Conservation (phyloP, 2,797 vertebrate genomes). For the Erithacus rubecula region DNA sequence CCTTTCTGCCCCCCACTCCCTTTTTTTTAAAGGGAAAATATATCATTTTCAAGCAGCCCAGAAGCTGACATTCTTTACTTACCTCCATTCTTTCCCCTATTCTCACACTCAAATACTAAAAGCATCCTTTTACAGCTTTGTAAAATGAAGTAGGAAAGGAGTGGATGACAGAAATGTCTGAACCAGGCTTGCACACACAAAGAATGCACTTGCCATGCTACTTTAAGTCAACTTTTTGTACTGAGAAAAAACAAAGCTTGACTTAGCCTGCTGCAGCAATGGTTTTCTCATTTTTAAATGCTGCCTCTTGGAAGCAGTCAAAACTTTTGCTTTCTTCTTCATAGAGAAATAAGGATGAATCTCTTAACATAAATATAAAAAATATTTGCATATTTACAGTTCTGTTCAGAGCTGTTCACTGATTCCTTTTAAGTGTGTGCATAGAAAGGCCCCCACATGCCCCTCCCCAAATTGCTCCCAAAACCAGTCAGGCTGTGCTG, state of each 20-base stretch:
- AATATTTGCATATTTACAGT: not conserved
- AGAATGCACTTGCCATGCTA: not conserved
- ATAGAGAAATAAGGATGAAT: not conserved
- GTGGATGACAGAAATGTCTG: not conserved
- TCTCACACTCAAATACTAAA: not conserved
- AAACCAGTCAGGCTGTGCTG: not conserved
- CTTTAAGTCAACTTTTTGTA: not conserved
- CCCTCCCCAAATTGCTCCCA: accelerated
- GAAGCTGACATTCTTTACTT: not conserved
- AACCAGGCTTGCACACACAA: not conserved
- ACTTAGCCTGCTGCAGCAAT: not conserved
- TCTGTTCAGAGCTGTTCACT: not conserved
- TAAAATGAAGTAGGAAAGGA: not conserved
- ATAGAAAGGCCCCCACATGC: accelerated
- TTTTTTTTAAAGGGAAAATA: not conserved
- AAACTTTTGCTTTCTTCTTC: not conserved
- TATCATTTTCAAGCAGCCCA: not conserved
- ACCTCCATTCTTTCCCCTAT: not conserved
- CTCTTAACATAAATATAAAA: not conserved
- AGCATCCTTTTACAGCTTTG: not conserved
- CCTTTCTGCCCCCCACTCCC: accelerated
- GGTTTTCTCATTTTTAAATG: not conserved
- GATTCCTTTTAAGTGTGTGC: not conserved
- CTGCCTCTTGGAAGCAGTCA: not conserved
- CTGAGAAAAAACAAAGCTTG: not conserved